These are phyloP conservation scores for Coracopsis vasa DNA, from an alignment of 2,113 vertebrate species.

Conservation along the genomic window DNA sequence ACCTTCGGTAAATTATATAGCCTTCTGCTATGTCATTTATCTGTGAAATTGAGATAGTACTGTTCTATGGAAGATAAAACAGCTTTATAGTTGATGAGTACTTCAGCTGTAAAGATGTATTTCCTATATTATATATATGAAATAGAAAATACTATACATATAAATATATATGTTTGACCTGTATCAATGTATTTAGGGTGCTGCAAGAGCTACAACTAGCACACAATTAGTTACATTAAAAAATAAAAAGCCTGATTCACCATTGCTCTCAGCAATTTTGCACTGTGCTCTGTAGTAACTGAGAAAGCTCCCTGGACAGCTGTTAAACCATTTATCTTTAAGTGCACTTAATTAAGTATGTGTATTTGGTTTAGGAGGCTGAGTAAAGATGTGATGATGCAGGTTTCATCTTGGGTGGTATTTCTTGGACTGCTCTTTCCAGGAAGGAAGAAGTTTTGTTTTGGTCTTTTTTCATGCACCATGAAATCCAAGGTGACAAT, in stretches of 20 bases:
- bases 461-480: not conserved
- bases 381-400: not conserved
- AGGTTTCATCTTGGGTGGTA: not conserved
- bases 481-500: not conserved
- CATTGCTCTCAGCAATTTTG: not conserved
- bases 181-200: not conserved
- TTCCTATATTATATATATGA: not conserved
- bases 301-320: not conserved
- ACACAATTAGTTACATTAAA: not conserved
- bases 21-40: not conserved
- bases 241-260: not conserved
- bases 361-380: not conserved
- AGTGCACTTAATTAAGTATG: not conserved
- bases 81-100: not conserved
- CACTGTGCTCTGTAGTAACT: not conserved
- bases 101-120: not conserved
- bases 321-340: not conserved
- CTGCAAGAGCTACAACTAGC: too few species aligned
- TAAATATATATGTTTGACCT: rapidly evolving
- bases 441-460: not conserved
- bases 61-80: not conserved
- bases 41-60: not conserved
- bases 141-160: not conserved
- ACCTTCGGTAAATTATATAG: not conserved
- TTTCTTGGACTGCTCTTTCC: not conserved